Evolutionary conservation across 2,888 invertebrate species (phyloP).

Genomic region (Fragum sueziense): DNA sequence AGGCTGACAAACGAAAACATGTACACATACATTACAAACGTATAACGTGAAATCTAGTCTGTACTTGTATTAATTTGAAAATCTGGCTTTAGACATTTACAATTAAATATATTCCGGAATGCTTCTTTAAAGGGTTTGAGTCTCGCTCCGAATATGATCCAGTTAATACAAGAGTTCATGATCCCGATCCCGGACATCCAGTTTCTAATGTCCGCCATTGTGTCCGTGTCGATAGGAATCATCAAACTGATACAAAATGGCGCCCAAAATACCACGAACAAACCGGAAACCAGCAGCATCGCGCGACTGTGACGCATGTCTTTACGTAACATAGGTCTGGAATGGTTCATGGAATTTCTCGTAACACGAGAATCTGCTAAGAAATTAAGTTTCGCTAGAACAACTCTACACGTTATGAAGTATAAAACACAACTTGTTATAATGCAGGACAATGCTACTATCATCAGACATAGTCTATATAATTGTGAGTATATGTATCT

Average conservation of each 20-base stretch:
- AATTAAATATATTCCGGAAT: background rate
- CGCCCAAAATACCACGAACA: slow-evolving; percentile 39
- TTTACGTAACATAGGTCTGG: background rate
- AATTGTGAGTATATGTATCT: background rate
- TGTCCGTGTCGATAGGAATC: background rate
- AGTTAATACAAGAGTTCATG: slow-evolving; percentile 14
- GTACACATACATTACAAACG: no score
- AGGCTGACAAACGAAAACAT: no score
- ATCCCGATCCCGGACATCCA: slow-evolving; percentile 6
- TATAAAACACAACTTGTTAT: slow-evolving; percentile 20
- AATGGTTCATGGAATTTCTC: background rate
- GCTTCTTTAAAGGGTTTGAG: slow-evolving; percentile 6
- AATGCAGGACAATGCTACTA: background rate
- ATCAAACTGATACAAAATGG: slow-evolving; percentile 9
- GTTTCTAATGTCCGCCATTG: background rate
- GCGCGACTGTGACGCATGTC: slow-evolving; percentile 26
- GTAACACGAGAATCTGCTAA: background rate
- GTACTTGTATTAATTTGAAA: background rate
- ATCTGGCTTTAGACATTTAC: background rate
- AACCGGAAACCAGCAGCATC: slow-evolving; percentile 36
- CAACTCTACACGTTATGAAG: slow-evolving; percentile 23
- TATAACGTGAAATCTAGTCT: background rate
- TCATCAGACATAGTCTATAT: background rate
- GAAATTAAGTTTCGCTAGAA: background rate
- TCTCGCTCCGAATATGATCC: slow-evolving; percentile 11